Base-by-base conservation (phyloP, 2,797 vertebrate species). In the Spinibarbus caldwelli region DNA sequence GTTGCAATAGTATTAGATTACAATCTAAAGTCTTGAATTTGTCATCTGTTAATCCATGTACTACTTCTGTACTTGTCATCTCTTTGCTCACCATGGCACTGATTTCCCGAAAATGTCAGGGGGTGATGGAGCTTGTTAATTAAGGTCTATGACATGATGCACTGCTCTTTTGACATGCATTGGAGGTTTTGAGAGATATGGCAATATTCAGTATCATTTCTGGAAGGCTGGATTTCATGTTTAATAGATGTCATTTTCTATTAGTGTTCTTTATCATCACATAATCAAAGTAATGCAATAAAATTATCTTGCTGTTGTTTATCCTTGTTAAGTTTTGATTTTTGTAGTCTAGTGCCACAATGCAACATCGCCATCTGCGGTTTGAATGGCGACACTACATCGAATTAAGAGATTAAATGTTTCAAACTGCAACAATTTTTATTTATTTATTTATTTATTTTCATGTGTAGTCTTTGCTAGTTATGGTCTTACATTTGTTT, bases 221-320 rank as follows among this genome's bases (percentile, higher is more conserved):
- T 77, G 38, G 41, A 62, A 68, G 41, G 54, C 66, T 80, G 68
- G 34, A 59, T 77, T 83, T 87, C 36, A 80, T 81, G 80, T 87
- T 85, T 78, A 76, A 66, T 83, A 59, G 6, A 64, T 70, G 29
- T 79, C 1, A 72, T 73, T 84, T 86, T 86, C 41, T 52, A 43
- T 70, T 87, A 83, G 80, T 84, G 79, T 36, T 79, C 66, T 45
- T 72, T 62, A 78, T 71, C 75, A 72, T 85, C 29, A 62, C 67
- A 43, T 71, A 12, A 29, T 82, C 79, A 82, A 67, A 57, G 70
- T 86, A 85, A 86, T 82, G 84, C 81, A 86, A 88, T 88, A 89
- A 89, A 88, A 36, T 38, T 36, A 1, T 85, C 41, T 71, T 43
- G 72, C 45, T 75, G 67, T 79, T 67, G 75, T 85, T 62, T 59